These are phyloP conservation scores for Lasioglossum pauxillum DNA, from an alignment of 2,888 invertebrate genomes.

Conservation along the genomic window DNA sequence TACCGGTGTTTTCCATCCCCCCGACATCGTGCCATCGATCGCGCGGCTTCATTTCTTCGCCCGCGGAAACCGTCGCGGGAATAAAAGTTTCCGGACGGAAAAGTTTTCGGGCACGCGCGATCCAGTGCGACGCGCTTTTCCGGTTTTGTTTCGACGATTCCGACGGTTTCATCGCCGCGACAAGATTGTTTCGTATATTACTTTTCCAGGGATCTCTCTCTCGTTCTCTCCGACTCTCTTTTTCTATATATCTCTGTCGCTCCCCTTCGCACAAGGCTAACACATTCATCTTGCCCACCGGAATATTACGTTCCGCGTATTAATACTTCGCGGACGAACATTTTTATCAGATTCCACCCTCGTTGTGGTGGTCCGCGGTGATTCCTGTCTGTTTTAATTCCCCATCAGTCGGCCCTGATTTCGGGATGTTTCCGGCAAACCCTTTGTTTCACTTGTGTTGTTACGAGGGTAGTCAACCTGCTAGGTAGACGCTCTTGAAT, in stretches of 20 bases:
- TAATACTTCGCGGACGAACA: constrained; percentile 2
- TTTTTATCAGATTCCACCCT: constrained; percentile 1
- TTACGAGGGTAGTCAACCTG: no score
- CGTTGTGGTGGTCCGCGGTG: background rate
- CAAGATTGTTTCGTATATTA: background rate
- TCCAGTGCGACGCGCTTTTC: background rate
- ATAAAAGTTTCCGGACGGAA: constrained; percentile 39
- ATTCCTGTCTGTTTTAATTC: background rate
- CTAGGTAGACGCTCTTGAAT: background rate
- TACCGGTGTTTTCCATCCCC: constrained; percentile 22
- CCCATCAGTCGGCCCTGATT: background rate
- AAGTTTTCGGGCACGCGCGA: background rate
- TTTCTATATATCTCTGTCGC: background rate
- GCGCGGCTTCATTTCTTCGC: constrained; percentile 39
- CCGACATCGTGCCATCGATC: constrained; percentile 38
- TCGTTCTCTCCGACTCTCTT: background rate
- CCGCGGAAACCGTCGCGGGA: constrained; percentile 28
- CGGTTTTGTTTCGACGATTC: constrained; percentile 29
- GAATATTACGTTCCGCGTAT: constrained; percentile 1
- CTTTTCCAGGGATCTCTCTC: background rate
- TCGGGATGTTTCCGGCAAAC: background rate
- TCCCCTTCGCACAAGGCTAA: background rate
- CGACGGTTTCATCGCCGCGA: constrained; percentile 7
- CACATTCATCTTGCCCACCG: background rate
- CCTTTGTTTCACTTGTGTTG: background rate